Conservation (phyloP, 1,140 invertebrate genomes). For the Drosophila erecta region DNA sequence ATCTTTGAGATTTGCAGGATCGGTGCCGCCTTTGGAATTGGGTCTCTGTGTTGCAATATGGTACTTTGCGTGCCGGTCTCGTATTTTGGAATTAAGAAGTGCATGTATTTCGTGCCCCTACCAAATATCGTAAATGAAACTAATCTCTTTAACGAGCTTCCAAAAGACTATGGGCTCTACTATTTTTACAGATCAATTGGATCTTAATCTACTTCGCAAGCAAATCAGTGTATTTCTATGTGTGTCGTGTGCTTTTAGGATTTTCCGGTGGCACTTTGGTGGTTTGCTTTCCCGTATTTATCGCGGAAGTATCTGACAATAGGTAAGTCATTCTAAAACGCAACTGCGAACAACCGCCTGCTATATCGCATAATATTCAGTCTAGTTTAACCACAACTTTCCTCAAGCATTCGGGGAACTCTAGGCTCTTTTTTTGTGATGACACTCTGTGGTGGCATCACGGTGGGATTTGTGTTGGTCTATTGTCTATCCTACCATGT, state of each 20-base stretch:
- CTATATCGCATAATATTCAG: too few species aligned
- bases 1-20: conserved; percentile 26
- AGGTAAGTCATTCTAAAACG: conserved; percentile 23
- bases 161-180: too few species aligned
- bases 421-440: conserved; percentile 58
- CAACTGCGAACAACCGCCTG: neutral
- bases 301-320: conserved; percentile 73
- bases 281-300: conserved; percentile 59
- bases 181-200: conserved; percentile 53
- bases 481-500: conserved; percentile 51
- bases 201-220: conserved; percentile 58
- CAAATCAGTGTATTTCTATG: conserved; percentile 62
- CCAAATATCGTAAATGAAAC: conserved; percentile 53
- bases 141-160: too few species aligned
- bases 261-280: conserved; percentile 62
- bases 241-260: conserved; percentile 81
- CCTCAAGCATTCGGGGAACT: conserved; percentile 55
- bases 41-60: conserved; percentile 37
- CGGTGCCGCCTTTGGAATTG: conserved; percentile 55
- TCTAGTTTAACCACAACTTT: neutral
- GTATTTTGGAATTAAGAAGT: conserved; percentile 55
- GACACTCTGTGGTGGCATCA: conserved; percentile 48
- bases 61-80: conserved; percentile 52
- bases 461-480: conserved; percentile 47
- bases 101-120: conserved; percentile 60